Percentiles rank a stretch among this genome's conserved stretches.
These are phyloP conservation scores for Lagenorhynchus albirostris DNA, from an alignment of 2,113 vertebrate species.

Conservation along the genomic window DNA sequence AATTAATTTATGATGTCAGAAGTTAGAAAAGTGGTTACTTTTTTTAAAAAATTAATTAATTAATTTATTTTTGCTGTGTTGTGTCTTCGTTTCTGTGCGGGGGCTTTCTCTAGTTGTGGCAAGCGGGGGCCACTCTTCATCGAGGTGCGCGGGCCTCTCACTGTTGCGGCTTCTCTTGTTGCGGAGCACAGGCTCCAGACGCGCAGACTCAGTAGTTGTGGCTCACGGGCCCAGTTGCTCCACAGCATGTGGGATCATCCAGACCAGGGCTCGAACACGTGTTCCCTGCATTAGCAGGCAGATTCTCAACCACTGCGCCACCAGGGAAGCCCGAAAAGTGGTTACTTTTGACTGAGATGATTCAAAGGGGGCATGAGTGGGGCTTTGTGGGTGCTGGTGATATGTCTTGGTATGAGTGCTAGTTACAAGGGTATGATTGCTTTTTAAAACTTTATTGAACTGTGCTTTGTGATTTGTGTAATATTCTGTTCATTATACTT, in stretches of 20 bases:
- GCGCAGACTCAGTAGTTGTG: no score
- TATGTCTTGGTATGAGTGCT: not conserved
- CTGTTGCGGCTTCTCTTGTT: no score
- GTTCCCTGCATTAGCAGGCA: no score
- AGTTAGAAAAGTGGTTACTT: not conserved
- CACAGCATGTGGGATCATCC: no score
- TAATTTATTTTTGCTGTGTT: no score
- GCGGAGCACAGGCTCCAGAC: no score
- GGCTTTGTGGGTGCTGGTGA: not conserved
- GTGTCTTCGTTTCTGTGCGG: accelerated
- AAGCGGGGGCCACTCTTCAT: no score
- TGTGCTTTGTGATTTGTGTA: not conserved
- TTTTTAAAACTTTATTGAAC: not conserved
- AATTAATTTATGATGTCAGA: not conserved
- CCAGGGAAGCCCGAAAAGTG: not conserved
- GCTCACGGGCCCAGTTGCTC: no score
- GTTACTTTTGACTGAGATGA: not conserved
- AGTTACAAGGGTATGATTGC: not conserved
- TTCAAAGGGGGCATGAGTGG: not conserved
- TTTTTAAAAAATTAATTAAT: not conserved
- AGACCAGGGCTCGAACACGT: no score
- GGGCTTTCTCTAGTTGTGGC: no score
- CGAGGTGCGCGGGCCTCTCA: no score
- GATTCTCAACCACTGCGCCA: no score
- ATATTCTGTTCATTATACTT: not conserved